phyloP scores from a whole-genome alignment of 2,113 vertebrate genomes.

The Globicephala melas region DNA sequence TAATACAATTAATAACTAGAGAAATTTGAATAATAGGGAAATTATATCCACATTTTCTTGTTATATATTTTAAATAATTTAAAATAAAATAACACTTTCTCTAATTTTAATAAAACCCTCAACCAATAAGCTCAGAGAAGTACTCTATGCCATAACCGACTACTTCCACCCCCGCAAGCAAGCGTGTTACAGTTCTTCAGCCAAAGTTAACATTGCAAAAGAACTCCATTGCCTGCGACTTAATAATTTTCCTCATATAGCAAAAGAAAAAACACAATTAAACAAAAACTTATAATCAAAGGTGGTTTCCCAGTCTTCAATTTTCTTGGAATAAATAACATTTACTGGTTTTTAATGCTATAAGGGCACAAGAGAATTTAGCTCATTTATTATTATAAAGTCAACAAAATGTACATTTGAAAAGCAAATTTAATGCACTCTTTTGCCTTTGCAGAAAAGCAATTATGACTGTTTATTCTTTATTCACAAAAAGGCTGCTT shows the following conservation, averaged over 20 bases:
- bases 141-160: neutral
- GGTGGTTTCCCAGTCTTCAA: neutral
- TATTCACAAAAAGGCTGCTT: neutral
- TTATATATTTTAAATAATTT: neutral
- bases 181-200: neutral
- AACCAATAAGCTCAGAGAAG: neutral
- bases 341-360: neutral
- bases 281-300: neutral
- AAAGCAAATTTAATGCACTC: neutral
- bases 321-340: neutral
- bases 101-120: neutral
- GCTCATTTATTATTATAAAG: neutral
- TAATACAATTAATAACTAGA: slow-evolving; percentile 4
- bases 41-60: neutral
- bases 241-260: neutral
- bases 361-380: neutral
- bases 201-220: neutral
- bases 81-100: neutral
- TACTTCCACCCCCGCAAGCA: neutral
- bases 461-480: neutral
- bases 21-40: neutral
- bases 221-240: neutral
- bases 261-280: neutral
- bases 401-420: neutral
- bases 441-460: neutral